Evolutionary conservation across 2,113 vertebrate genomes (phyloP).

Genomic region (Sylvicapra grimmia): DNA sequence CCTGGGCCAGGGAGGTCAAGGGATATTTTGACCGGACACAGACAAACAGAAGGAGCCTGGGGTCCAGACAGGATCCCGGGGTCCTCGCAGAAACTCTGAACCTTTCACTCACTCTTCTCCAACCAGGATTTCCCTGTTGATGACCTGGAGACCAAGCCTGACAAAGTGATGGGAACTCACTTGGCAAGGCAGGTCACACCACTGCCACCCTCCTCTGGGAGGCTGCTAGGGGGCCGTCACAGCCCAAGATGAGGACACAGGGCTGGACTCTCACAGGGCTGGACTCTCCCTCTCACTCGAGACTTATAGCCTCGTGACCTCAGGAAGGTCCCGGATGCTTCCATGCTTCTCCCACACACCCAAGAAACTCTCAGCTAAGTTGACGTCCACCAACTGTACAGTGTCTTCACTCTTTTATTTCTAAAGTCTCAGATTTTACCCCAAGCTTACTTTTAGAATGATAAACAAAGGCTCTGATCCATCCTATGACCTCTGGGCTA

Average conservation of each 20-base stretch:
- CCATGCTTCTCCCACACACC: too few relatives aligned
- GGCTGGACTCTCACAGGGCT: too few relatives aligned
- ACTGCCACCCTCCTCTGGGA: not conserved
- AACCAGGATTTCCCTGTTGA: fast-evolving
- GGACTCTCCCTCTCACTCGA: not conserved
- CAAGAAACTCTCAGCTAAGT: not conserved
- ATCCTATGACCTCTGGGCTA: not conserved
- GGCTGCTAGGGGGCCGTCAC: fast-evolving
- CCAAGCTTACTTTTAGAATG: not conserved
- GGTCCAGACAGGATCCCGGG: not conserved
- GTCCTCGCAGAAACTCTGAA: not conserved
- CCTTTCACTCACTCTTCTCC: not conserved
- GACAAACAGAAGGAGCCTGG: not conserved
- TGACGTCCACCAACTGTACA: fast-evolving
- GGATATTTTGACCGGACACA: not conserved
- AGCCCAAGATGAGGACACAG: not conserved
- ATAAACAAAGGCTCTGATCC: not conserved
- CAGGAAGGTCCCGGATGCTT: fast-evolving
- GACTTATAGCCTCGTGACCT: not conserved
- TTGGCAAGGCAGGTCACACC: not conserved
- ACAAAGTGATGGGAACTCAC: fast-evolving
- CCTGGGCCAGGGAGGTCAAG: too few relatives aligned
- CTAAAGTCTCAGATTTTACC: not conserved
- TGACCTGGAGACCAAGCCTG: fast-evolving
- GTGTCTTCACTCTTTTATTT: not conserved